Conservation (phyloP, 2,797 vertebrate species). For the Octomys mimax region DNA sequence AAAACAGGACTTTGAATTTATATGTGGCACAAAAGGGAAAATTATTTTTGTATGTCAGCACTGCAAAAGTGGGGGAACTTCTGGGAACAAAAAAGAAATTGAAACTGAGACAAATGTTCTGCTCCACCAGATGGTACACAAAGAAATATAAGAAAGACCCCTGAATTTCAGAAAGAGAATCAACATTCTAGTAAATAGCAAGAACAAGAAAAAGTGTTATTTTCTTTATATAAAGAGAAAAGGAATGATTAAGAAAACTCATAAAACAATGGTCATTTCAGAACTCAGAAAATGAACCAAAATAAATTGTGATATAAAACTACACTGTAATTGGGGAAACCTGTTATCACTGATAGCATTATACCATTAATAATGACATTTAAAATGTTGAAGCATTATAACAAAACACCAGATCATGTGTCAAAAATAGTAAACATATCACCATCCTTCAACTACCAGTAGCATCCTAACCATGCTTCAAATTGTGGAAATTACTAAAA, state of each 20-base stretch:
- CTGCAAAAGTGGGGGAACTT: background rate
- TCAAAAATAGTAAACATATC: slow-evolving; percentile 60
- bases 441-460: slow-evolving; percentile 34
- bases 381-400: slow-evolving; percentile 16
- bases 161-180: slow-evolving; percentile 52
- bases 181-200: slow-evolving; percentile 17
- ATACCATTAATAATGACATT: background rate
- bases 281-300: slow-evolving; percentile 32
- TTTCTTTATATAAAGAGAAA: slow-evolving; percentile 47
- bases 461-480: slow-evolving; percentile 60
- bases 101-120: slow-evolving; percentile 71
- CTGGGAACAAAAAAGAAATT: slow-evolving; percentile 69
- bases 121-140: slow-evolving; percentile 53
- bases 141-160: slow-evolving; percentile 59
- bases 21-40: slow-evolving; percentile 1
- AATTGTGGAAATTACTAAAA: slow-evolving; percentile 65
- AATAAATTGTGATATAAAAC: slow-evolving; percentile 40
- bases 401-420: slow-evolving; percentile 38
- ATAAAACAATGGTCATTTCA: slow-evolving; percentile 16
- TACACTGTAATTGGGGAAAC: background rate
- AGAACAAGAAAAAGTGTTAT: slow-evolving; percentile 33
- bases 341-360: background rate
- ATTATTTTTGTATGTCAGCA: slow-evolving; percentile 35
- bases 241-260: background rate
- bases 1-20: slow-evolving; percentile 66